Conservation (phyloP, 2,888 invertebrate species). For the Cheilosia urbana region DNA sequence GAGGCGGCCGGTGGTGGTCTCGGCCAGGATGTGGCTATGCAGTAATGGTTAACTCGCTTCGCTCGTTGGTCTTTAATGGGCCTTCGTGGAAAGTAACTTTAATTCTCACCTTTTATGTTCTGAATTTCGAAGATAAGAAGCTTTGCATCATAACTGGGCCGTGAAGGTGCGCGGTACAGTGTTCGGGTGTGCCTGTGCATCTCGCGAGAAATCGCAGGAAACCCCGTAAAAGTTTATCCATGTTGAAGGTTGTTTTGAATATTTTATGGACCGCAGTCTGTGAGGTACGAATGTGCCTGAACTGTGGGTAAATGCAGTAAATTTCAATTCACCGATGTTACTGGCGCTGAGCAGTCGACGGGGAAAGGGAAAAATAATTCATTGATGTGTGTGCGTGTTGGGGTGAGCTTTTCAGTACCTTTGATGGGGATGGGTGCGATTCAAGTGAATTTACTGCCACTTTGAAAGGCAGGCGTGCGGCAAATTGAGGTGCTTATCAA, state of each 20-base stretch:
- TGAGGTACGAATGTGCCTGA: conserved; percentile 13
- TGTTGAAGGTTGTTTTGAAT: conserved; percentile 27
- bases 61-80: conserved; percentile 29
- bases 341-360: background rate
- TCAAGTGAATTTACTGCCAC: background rate
- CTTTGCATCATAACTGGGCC: conserved; percentile 30
- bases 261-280: conserved; percentile 28
- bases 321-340: conserved; percentile 25
- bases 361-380: conserved; percentile 1
- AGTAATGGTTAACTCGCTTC: conserved; percentile 6
- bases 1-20: background rate
- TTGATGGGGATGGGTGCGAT: background rate
- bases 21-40: conserved; percentile 15
- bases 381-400: background rate
- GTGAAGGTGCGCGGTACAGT: background rate
- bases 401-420: conserved; percentile 14
- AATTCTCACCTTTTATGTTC: conserved; percentile 53
- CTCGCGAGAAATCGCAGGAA: conserved; percentile 37
- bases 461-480: background rate
- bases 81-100: conserved; percentile 46
- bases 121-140: conserved; percentile 53
- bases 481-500: too few species aligned
- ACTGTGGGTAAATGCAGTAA: conserved; percentile 24
- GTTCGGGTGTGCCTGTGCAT: background rate
- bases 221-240: conserved; percentile 20